These are phyloP conservation scores for Coracias cyanogaster DNA, from an alignment of 2,797 vertebrate species.

Conservation along the genomic window DNA sequence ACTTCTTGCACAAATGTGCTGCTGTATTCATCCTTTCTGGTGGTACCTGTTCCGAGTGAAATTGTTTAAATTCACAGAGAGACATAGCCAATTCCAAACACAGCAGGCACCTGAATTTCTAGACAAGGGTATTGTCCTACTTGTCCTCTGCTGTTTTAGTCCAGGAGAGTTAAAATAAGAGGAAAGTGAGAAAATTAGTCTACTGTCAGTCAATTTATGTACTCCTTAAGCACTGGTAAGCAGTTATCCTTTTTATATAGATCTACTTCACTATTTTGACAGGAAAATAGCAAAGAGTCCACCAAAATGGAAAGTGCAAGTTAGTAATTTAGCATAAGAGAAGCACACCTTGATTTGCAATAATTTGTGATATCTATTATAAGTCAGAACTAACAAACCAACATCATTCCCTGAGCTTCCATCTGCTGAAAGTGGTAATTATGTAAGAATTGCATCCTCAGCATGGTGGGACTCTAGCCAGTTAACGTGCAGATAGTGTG, in stretches of 20 bases:
- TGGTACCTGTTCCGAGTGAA: slow-evolving; percentile 47
- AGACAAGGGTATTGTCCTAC: slow-evolving; percentile 3
- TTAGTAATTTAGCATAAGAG: neutral
- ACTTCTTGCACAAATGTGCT: neutral
- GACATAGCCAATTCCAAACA: slow-evolving; percentile 71
- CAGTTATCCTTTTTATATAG: neutral
- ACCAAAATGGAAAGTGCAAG: slow-evolving; percentile 1
- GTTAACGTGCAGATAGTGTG: slow-evolving; percentile 36
- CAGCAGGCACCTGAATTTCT: slow-evolving; percentile 48
- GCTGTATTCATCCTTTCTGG: neutral
- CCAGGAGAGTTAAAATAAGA: slow-evolving; percentile 26
- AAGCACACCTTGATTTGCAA: neutral
- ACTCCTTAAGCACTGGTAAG: neutral
- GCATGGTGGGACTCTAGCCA: neutral
- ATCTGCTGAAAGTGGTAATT: slow-evolving; percentile 50
- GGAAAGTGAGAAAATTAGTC: neutral
- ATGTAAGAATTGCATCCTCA: slow-evolving; percentile 41
- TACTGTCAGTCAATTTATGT: neutral
- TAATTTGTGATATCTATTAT: neutral
- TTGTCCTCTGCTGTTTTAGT: slow-evolving; percentile 41
- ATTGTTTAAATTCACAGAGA: slow-evolving; percentile 71
- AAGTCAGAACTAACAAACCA: slow-evolving; percentile 39
- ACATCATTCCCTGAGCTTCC: slow-evolving; percentile 10
- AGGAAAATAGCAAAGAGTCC: neutral
- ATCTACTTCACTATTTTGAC: neutral